Percentiles rank a stretch among this genome's conserved stretches.
Evolutionary conservation across 2,113 vertebrate species (phyloP).

Genomic region (Dasyurus viverrinus): DNA sequence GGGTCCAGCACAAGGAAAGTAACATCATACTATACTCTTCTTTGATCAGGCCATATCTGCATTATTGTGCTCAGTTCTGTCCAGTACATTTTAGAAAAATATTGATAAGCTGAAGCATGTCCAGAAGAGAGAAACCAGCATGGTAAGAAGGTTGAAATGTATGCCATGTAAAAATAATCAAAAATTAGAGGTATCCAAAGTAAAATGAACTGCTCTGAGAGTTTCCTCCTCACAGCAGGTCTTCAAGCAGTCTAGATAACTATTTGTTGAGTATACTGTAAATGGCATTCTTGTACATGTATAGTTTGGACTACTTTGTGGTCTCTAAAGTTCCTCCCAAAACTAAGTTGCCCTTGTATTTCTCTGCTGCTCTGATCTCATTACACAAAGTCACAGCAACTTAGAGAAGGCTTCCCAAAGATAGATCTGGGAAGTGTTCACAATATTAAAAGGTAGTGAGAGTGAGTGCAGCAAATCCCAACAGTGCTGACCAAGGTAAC

Average conservation of each 20-base stretch:
- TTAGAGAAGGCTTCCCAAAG: neutral
- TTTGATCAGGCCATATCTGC: no score
- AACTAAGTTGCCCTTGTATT: no score
- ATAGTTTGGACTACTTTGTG: neutral
- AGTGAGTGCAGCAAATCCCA: neutral
- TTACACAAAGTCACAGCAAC: no score
- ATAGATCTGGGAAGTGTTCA: neutral
- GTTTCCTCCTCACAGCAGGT: neutral
- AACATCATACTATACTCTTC: no score
- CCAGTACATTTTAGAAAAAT: neutral
- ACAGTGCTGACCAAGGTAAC: neutral
- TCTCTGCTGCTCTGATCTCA: no score
- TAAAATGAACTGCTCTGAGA: neutral
- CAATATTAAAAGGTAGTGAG: neutral
- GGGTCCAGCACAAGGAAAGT: no score
- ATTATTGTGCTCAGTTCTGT: no score
- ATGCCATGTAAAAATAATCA: neutral
- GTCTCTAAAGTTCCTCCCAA: neutral
- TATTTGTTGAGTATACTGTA: neutral
- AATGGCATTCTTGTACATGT: neutral
- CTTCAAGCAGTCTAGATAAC: neutral
- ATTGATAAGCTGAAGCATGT: neutral
- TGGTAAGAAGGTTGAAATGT: neutral
- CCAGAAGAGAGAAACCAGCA: neutral
- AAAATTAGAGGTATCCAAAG: neutral